phyloP scores from a whole-genome alignment of 2,113 vertebrate genomes.

The Clarias macrocephalus region DNA sequence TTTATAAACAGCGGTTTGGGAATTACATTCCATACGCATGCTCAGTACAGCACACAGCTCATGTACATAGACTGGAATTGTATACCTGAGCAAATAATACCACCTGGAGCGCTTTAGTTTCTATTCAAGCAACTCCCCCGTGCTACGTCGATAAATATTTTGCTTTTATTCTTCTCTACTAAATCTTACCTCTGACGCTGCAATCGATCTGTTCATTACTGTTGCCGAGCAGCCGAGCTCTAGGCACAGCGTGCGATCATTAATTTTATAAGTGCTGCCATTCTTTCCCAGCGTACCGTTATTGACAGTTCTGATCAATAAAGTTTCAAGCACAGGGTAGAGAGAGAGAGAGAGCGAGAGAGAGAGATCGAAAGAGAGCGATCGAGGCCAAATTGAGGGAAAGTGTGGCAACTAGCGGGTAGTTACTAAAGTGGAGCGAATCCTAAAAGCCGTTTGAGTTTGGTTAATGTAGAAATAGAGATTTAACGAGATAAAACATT shows the following conservation, averaged over 20 bases:
- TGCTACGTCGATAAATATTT: constrained; percentile 34
- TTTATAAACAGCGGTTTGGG: not conserved
- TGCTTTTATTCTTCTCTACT: constrained; percentile 15
- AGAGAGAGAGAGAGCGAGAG: not conserved
- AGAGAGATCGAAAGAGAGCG: not conserved
- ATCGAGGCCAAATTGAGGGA: not conserved
- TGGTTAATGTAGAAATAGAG: not conserved
- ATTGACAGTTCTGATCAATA: constrained; percentile 47
- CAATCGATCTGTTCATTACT: constrained; percentile 38
- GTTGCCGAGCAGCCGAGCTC: constrained; percentile 35
- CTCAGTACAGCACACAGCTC: not conserved
- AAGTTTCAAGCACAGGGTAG: not conserved
- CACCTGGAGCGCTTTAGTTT: constrained; percentile 17
- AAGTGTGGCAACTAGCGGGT: not conserved
- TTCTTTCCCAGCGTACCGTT: constrained; percentile 29
- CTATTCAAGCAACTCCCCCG: constrained; percentile 10
- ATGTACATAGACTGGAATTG: constrained; percentile 2
- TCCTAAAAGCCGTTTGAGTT: not conserved
- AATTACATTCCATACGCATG: not conserved
- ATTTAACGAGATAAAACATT: too few species aligned
- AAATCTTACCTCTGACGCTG: constrained; percentile 23
- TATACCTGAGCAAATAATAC: constrained; percentile 4
- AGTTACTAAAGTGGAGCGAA: not conserved
- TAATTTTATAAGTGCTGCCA: constrained; percentile 46
- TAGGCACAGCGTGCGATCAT: constrained; percentile 20